Base-by-base conservation (phyloP, 2,797 vertebrate genomes). In the Arrhamphus sclerolepis region DNA sequence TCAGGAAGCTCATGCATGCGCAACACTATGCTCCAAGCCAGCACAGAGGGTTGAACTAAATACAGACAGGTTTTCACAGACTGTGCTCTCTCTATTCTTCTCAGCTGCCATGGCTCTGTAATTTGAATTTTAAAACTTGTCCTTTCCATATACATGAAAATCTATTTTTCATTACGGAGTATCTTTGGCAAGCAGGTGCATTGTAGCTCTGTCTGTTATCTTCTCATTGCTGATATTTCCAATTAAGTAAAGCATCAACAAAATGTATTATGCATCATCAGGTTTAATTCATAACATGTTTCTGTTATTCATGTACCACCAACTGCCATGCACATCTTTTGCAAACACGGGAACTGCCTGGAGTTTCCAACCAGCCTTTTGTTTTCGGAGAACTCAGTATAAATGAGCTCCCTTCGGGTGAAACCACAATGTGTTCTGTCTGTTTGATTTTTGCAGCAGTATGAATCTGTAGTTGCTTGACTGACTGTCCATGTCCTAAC, bases 61-160 rank as follows among this genome's bases (percentile, higher is more conserved):
- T 34, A 47, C 49, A 65, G 72, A 70, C 85, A 85, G 59, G 61
- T 59, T 83, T 78, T 77, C 44, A 57, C 66, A 69, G 62, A 78
- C 55, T 49, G 24, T 42, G 31, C 63, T 52, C 58, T 65, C 73
- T 72, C 65, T 77, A 44, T 20, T 69, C 46, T 72, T 60, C 31
- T 49, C 26, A 55, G 62, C 46, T 57, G 58, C 66, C 46, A 41
- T 17, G 14, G 49, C 57, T 56, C 66, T 51, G 10, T 53, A 20
- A 70, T 77, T 82, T 46, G 58, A 68, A 71, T 49, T n/a, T 22
- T 56, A 31, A 56, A 66, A 78, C 48, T 10, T 7, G 5, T 6
- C 19, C 13, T 44, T 54, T 40, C 28, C 24, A 47, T 65, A 20
- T 6, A 8, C 24, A 50, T 58, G 21, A 21, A 50, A 58, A 58